A percentile compares a stretch with the other conserved stretches of the same genome.
phyloP scores from a whole-genome alignment of 2,797 vertebrate species.

The Semaprochilodus insignis region DNA sequence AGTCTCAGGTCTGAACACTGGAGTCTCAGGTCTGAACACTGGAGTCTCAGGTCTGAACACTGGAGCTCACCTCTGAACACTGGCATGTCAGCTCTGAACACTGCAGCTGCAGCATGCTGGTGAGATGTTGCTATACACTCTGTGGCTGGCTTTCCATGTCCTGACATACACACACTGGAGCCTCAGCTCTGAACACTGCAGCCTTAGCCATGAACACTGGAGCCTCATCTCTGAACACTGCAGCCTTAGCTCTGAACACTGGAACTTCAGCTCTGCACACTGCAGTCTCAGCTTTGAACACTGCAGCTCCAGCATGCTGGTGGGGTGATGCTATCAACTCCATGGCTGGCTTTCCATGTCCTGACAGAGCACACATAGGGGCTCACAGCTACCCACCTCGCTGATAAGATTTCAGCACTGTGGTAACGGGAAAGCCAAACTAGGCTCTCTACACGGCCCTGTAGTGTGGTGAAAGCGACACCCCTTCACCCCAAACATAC shows the following conservation, averaged over 20 bases:
- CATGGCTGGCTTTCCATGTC: slow-evolving; percentile 1
- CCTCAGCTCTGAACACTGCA: too few relatives aligned
- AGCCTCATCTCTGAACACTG: too few relatives aligned
- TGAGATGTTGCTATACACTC: too few relatives aligned
- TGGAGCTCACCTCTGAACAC: background rate
- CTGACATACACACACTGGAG: background rate
- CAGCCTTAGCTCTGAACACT: too few relatives aligned
- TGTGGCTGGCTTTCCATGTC: too few relatives aligned
- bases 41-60: background rate
- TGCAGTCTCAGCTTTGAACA: background rate
- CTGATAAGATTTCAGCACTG: slow-evolving; percentile 32
- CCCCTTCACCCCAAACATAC: too few relatives aligned
- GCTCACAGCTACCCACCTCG: slow-evolving; percentile 4
- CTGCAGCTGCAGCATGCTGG: background rate
- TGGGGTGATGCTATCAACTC: slow-evolving; percentile 33
- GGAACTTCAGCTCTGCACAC: too few relatives aligned
- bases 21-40: background rate
- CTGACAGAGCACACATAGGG: slow-evolving; percentile 42
- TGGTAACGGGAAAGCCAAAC: background rate
- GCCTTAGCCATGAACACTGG: too few relatives aligned
- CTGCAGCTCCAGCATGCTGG: background rate
- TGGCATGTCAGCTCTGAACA: background rate
- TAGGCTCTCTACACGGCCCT: background rate
- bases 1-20: background rate
- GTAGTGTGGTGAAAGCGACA: background rate